A percentile compares a stretch with the other conserved stretches of the same genome.
phyloP scores from a whole-genome alignment of 2,113 vertebrate genomes.

The Otolemur garnettii region DNA sequence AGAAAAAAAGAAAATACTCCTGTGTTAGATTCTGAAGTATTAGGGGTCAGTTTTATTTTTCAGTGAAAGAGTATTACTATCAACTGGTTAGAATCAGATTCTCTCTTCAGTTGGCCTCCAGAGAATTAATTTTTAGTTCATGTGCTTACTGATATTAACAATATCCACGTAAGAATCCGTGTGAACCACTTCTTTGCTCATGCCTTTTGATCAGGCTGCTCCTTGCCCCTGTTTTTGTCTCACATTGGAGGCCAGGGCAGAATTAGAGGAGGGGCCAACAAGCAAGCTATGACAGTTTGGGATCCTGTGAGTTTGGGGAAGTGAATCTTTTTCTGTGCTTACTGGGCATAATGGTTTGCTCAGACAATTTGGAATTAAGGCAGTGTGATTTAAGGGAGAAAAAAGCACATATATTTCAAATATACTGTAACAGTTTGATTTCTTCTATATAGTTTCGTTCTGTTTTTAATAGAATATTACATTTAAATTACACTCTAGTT shows the following conservation, averaged over 20 bases:
- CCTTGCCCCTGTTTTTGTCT: background rate
- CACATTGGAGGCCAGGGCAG: background rate
- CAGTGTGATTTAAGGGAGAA: background rate
- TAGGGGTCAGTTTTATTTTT: background rate
- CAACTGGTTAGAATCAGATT: background rate
- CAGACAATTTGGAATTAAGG: constrained; percentile 25
- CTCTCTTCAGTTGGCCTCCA: background rate
- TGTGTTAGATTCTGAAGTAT: background rate
- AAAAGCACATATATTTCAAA: background rate
- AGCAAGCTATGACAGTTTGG: background rate
- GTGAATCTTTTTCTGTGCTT: background rate
- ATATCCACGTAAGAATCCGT: background rate
- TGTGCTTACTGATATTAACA: background rate
- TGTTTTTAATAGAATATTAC: constrained; percentile 19
- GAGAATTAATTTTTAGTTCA: background rate
- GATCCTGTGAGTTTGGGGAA: background rate
- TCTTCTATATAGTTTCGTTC: background rate
- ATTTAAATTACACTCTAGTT: constrained; percentile 19
- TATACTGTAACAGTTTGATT: constrained; percentile 16
- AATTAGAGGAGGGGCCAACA: background rate
- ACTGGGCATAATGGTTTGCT: background rate
- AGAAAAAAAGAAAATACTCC: background rate
- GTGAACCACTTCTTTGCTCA: background rate
- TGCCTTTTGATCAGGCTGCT: background rate
- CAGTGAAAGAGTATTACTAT: background rate